These are phyloP conservation scores for Oreochromis spilurus DNA, from an alignment of 2,113 vertebrate genomes.

Conservation along the genomic window DNA sequence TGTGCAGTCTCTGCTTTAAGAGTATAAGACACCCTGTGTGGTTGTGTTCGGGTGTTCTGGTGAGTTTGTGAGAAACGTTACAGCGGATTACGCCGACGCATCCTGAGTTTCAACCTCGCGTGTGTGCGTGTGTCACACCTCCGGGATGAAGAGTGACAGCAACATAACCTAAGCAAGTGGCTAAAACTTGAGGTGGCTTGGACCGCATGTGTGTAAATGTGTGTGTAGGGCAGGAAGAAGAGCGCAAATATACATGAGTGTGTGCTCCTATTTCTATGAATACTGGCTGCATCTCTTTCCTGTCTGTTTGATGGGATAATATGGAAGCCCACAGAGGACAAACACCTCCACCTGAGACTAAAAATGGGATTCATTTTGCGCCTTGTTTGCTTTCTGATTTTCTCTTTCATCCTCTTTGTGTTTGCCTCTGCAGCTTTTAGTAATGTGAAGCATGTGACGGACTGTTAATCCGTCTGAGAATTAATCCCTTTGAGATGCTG, in stretches of 20 bases:
- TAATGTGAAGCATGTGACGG: not conserved
- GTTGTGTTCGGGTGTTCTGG: not conserved
- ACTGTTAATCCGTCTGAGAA: constrained; percentile 11
- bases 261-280: not conserved
- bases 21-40: not conserved
- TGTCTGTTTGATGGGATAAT: not conserved
- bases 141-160: not conserved
- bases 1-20: not conserved
- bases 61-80: not conserved
- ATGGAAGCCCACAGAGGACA: not conserved
- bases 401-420: too few relatives aligned
- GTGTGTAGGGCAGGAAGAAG: not conserved
- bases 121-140: not conserved
- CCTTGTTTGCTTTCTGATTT: not conserved
- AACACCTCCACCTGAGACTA: constrained; percentile 5
- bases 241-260: not conserved
- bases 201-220: not conserved
- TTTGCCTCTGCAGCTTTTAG: not conserved
- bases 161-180: not conserved
- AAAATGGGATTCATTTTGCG: constrained; percentile 1
- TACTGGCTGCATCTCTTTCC: not conserved
- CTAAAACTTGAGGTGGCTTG: not conserved
- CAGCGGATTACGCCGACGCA: not conserved
- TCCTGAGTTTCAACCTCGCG: not conserved
- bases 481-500: constrained; percentile 29